Evolutionary conservation across 2,113 vertebrate species (phyloP), one percentile per base, ranked within the genome.

Genomic region (Lampris incognitus): DNA sequence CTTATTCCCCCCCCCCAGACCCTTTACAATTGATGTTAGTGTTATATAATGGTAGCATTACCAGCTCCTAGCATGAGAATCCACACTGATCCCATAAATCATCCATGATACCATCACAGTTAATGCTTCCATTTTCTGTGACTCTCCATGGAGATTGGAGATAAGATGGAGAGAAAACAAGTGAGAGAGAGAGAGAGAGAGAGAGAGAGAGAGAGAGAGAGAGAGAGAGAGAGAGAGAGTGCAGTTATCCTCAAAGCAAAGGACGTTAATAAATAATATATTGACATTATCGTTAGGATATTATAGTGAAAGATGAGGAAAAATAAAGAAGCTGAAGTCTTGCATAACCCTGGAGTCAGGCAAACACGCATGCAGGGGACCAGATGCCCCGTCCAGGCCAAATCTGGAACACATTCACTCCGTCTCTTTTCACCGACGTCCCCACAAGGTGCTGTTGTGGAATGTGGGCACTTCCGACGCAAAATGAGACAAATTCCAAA

Each of bases 401-500:
- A 84, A 89, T 81, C 68, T 85, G 87, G 78, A 88, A 84, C 73
- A 75, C 80, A 87, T 87, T 90, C 75, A 73, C 79, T 68, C 55
- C 73, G 74, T 80, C 51, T 89, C 80, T 79, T 79, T 88, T 87
- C 65, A 90, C 83, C 81, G 70, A 86, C 86, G 85, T 84, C 87
- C 91, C 69, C 85, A 82, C 82, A 88, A 90, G 86, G 76, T 81
- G 76, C 81, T 85, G n/a, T 41, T 78, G 44, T 64, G 86, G 88
- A 90, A 94, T 89, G 87, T 59, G 76, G 74, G n/a, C 84, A 83
- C 85, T 91, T 88, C 85, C 65, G 24, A 37, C 81, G 72, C 55
- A 86, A 85, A 85, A 92, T 80, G 82, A 85, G 83, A 72, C 82
- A 87, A 88, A 93, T 94, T 93, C 90, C 87, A 79, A 76, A 84